Evolutionary conservation across 2,888 invertebrate genomes (phyloP), one percentile per base, ranked within the genome.

Genomic region (Eupeodes luniger): DNA sequence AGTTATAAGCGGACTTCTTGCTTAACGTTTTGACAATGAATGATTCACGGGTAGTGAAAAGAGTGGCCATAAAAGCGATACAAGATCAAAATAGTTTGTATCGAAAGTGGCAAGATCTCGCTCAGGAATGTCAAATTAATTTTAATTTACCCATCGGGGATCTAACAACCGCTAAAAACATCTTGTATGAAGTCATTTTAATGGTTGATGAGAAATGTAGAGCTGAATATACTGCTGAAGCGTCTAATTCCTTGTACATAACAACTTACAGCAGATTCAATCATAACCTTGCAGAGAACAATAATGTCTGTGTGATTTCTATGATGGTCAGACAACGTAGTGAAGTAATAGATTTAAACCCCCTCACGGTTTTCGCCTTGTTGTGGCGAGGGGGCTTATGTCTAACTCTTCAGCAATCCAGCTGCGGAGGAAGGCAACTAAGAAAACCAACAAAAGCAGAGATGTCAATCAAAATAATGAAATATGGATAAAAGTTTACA

Each of bases 211-310:
- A 57, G 19, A 57, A 57, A 27, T 57, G 57, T 57, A 57, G 57
- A 57, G 16, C 57, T 57, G 19, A 57, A 10, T 57, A 47, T 57
- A 57, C 27, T 19, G 57, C 6, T 10, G 57, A 57, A 57, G 57
- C 57, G 16, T 57, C 57, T 19, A 27, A 19, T 19, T 57, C 57
- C 19, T 57, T 57, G 16, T 19, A 19, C 11, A 57, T 27, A 57
- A 57, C 16, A 27, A 57, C 11, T 16, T 57, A 57, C 27, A 57
- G 57, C 57, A 57, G 27, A 57, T 11, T 57, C 3, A 57, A 57
- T 27, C 27, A 57, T 57, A 57, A 57, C 57, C 27, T 57, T 27
- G 5, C 57, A 19, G 57, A 57, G 19, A 57, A 57, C 57, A 57
- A 57, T 19, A n/a, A 57, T 16, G 14, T 57, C n/a, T 6, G 11